Percentiles rank a stretch among this genome's conserved stretches.
Evolutionary conservation across 2,113 vertebrate genomes (phyloP).

Genomic region (Poecilia latipinna): DNA sequence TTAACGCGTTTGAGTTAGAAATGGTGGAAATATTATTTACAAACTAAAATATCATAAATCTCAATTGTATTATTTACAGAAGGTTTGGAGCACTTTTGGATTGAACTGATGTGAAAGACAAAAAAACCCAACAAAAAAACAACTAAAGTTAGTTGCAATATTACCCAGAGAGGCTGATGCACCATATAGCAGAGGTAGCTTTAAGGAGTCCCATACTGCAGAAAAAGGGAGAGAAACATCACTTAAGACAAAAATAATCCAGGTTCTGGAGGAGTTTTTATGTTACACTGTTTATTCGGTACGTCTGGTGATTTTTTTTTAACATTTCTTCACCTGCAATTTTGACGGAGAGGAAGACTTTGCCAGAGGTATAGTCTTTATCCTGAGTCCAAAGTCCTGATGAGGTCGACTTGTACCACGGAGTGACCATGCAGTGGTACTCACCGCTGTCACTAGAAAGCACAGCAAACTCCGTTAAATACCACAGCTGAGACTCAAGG

Average conservation of each 20-base stretch:
- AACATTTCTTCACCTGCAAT: slow-evolving; percentile 86
- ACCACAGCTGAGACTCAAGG: not conserved
- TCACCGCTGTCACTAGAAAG: slow-evolving; percentile 85
- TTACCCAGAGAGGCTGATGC: slow-evolving; percentile 82
- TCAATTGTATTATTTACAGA: not conserved
- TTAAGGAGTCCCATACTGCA: slow-evolving; percentile 92
- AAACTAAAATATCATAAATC: no score
- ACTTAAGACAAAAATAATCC: not conserved
- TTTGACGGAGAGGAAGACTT: slow-evolving; percentile 87
- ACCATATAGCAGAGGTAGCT: slow-evolving; percentile 92
- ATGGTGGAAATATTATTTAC: no score
- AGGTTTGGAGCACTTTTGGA: not conserved
- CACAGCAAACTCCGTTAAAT: slow-evolving; percentile 5
- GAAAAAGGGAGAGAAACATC: not conserved
- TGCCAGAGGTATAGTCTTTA: slow-evolving; percentile 81
- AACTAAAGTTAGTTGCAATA: not conserved
- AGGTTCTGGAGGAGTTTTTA: not conserved
- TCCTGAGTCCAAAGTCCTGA: slow-evolving; percentile 86
- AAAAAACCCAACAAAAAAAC: not conserved
- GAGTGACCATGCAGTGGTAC: slow-evolving; percentile 88
- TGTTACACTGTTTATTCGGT: no score
- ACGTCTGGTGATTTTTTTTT: not conserved
- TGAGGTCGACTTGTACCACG: slow-evolving; percentile 85
- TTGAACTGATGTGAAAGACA: not conserved
- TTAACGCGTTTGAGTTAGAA: no score